These are phyloP conservation scores for Lophura swinhoii DNA, from an alignment of 2,797 vertebrate species.

Conservation along the genomic window DNA sequence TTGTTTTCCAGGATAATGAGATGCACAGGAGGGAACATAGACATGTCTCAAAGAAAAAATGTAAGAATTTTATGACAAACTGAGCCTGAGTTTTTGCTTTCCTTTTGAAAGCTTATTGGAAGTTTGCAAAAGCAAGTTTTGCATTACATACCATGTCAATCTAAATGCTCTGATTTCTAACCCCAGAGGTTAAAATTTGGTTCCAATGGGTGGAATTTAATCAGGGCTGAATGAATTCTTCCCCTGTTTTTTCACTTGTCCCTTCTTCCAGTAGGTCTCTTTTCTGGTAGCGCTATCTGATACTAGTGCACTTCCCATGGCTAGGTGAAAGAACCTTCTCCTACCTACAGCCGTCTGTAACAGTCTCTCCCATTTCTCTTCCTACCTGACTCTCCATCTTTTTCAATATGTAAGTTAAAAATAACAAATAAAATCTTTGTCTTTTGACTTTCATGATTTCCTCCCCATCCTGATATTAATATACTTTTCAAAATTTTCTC, in stretches of 20 bases:
- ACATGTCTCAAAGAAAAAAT: neutral
- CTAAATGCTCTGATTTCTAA: neutral
- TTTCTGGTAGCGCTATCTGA: neutral
- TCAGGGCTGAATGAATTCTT: neutral
- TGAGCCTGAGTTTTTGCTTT: slow-evolving; percentile 20
- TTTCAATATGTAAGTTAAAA: neutral
- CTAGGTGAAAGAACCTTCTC: neutral
- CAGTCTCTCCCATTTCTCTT: neutral
- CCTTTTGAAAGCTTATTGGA: neutral
- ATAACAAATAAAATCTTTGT: neutral
- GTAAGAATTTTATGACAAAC: slow-evolving; percentile 14
- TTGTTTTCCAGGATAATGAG: slow-evolving; percentile 35
- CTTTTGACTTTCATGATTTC: neutral
- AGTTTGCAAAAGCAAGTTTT: neutral
- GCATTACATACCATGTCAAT: neutral
- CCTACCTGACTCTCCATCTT: neutral
- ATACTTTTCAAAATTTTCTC: neutral
- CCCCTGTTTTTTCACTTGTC: neutral
- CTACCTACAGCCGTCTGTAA: neutral
- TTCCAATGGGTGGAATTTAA: neutral
- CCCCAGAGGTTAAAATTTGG: neutral
- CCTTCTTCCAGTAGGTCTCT: neutral
- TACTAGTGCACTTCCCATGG: neutral
- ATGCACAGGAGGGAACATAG: neutral
- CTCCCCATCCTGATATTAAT: neutral